A percentile compares a stretch with the other conserved stretches of the same genome.
Conservation (phyloP, 2,113 vertebrate species). For the Calonectris borealis region DNA sequence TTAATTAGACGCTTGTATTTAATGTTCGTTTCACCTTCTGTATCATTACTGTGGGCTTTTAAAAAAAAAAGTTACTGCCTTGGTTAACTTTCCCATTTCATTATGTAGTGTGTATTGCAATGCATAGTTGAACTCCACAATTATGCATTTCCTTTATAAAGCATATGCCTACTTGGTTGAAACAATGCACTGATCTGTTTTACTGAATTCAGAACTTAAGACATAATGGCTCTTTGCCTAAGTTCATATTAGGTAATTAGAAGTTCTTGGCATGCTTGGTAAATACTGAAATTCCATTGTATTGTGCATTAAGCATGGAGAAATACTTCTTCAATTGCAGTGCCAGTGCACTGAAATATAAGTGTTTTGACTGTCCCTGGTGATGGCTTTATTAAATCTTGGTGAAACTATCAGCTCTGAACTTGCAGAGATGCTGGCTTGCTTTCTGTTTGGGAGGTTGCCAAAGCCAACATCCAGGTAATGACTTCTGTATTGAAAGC, state of each 20-base stretch:
- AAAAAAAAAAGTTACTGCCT: background rate
- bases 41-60: background rate
- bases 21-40: slow-evolving; percentile 52
- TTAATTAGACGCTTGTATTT: slow-evolving; percentile 73
- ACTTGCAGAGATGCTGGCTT: background rate
- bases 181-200: slow-evolving; percentile 23
- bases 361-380: background rate
- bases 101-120: background rate
- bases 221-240: slow-evolving; percentile 45
- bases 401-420: background rate
- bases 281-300: slow-evolving; percentile 50
- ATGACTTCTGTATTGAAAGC: background rate
- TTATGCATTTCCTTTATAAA: slow-evolving; percentile 31
- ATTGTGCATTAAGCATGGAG: slow-evolving; percentile 17
- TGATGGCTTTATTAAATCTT: slow-evolving; percentile 16
- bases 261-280: slow-evolving; percentile 35
- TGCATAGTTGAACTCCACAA: background rate
- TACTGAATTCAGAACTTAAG: slow-evolving; percentile 34
- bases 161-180: background rate
- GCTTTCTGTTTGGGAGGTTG: background rate
- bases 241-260: slow-evolving; percentile 54
- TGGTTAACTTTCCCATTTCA: background rate
- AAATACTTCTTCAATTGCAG: slow-evolving; percentile 24
- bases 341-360: background rate
- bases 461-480: background rate